Base-by-base conservation (phyloP, 2,888 invertebrate genomes). In the Hypselothyrea guttata region DNA sequence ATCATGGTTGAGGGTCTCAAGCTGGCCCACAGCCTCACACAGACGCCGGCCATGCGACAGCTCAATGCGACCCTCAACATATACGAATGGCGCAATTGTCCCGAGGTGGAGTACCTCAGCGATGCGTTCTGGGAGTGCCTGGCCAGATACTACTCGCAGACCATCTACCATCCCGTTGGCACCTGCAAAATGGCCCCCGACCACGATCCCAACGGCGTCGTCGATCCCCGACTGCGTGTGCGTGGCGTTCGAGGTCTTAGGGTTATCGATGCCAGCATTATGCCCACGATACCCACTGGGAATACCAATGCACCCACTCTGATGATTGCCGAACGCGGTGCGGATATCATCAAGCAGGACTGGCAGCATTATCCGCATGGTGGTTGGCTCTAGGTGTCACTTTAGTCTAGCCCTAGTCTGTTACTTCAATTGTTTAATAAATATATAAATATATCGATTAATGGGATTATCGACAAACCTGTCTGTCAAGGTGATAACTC, bases 241-340 rank as follows among this genome's bases (percentile, higher is more conserved):
- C 91, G 93, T 69, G 95, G 95, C 0, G 90, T 96, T 0, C 88
- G 90, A 9, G 91, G 92, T 4, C 90, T 97, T 4, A 91, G 96
- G 27, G 94, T 97, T 0, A 92, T 96, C 1, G 97, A 97, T 87
- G 95, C 94, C 0, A 96, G 95, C 70, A 92, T 97, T 13, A 96
- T 97, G 95, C 96, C 96, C 0, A 92, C 90, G 1, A 95, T 96
- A 49, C 91, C 93, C 0, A 94, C 92, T 28, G 96, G 96, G 0
- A 96, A 96, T 84, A 96, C 95, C 0, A 96, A 96, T 79, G 95
- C 95, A 0, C 95, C 96, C 0, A 92, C 92, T 1, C 93, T 96
- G 38, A 96, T 96, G 96, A 94, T 96, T 37, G 96, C 94, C 0
- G 96, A 96, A 85, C 95, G 94, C 81, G 95, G 93, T 1, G 92